phyloP scores from a whole-genome alignment of 2,888 invertebrate species.

The Tipula confusa region DNA sequence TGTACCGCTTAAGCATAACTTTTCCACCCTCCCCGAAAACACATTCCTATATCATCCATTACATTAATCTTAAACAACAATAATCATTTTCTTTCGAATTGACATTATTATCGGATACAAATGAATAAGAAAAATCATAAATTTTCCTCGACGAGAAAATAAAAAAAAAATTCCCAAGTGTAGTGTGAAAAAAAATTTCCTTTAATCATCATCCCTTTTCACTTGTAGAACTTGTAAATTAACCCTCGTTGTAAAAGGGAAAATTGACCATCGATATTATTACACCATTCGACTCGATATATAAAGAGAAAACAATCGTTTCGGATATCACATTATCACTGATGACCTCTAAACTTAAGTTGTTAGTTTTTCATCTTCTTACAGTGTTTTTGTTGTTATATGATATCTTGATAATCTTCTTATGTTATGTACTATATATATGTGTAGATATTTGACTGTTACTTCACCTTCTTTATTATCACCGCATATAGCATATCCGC shows the following conservation, averaged over 20 bases:
- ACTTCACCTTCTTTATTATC: conserved; percentile 12
- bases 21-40: background rate
- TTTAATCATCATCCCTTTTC: conserved; percentile 12
- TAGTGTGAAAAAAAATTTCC: background rate
- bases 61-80: conserved; percentile 20
- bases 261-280: conserved; percentile 12
- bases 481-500: too few species aligned
- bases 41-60: background rate
- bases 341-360: conserved; percentile 15
- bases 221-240: conserved; percentile 25
- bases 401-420: conserved; percentile 12
- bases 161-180: conserved; percentile 15
- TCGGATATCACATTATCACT: conserved; percentile 12
- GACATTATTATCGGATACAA: conserved; percentile 16
- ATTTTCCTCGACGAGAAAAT: background rate
- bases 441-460: background rate
- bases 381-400: background rate
- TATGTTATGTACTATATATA: background rate
- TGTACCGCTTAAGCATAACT: background rate
- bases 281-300: background rate
- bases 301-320: conserved; percentile 1
- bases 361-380: conserved; percentile 5
- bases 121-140: conserved; percentile 25
- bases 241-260: background rate
- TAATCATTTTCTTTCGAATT: conserved; percentile 6